Conservation (phyloP, 1,140 invertebrate genomes). For the Caenorhabditis latens region DNA sequence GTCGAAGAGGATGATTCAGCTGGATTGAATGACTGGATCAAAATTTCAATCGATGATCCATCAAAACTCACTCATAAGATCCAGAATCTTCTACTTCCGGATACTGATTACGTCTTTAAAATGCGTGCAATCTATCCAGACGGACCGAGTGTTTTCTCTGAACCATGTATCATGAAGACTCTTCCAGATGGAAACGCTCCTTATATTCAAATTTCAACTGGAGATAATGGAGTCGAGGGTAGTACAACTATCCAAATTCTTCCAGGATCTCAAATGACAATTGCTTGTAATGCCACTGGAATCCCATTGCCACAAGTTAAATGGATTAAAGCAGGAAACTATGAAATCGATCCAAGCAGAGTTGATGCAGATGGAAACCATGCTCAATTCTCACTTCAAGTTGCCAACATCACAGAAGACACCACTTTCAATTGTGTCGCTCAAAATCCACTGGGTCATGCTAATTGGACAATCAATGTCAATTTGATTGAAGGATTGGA, state of each 20-base stretch:
- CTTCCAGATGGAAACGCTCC: slow-evolving; percentile 76
- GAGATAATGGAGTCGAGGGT: slow-evolving; percentile 74
- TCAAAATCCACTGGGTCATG: slow-evolving; percentile 75
- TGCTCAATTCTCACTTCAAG: slow-evolving; percentile 72
- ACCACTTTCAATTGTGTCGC: slow-evolving; percentile 76
- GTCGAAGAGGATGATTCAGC: slow-evolving; percentile 76
- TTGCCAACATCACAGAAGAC: slow-evolving; percentile 76
- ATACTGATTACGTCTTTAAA: slow-evolving; percentile 78
- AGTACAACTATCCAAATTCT: slow-evolving; percentile 72
- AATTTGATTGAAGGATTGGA: slow-evolving; percentile 72
- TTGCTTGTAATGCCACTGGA: slow-evolving; percentile 76
- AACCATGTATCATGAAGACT: slow-evolving; percentile 77
- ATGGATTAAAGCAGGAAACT: slow-evolving; percentile 75
- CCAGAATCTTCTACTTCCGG: slow-evolving; percentile 71
- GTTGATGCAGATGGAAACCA: slow-evolving; percentile 65
- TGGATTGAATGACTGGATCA: slow-evolving; percentile 73
- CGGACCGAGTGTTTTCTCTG: slow-evolving; percentile 77
- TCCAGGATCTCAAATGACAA: slow-evolving; percentile 75
- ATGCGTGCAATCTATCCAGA: slow-evolving; percentile 75
- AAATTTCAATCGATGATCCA: slow-evolving; percentile 69
- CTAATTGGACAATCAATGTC: slow-evolving; percentile 77
- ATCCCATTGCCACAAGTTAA: slow-evolving; percentile 73
- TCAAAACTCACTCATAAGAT: slow-evolving; percentile 67
- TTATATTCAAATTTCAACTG: slow-evolving; percentile 75
- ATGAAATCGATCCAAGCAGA: slow-evolving; percentile 77